Percentiles rank a stretch among this genome's conserved stretches.
Evolutionary conservation across 2,797 vertebrate genomes (phyloP).

Genomic region (Sebastes taczanowskii): DNA sequence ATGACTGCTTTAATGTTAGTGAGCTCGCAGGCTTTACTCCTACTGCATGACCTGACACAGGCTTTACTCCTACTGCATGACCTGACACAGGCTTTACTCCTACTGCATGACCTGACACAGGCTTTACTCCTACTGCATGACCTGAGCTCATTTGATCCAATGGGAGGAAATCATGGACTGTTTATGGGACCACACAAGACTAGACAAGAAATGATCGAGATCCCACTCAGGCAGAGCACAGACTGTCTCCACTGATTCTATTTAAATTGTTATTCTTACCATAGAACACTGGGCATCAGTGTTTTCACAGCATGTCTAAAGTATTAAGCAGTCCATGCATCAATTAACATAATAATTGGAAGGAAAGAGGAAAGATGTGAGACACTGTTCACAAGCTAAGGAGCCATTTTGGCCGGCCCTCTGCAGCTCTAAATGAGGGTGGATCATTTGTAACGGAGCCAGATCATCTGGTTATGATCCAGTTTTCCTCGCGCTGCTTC

Average conservation of each 20-base stretch:
- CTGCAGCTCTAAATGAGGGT: constrained; percentile 54
- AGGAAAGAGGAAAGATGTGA: constrained; percentile 41
- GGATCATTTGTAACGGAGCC: constrained; percentile 69
- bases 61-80: constrained; percentile 7
- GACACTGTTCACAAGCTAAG: constrained; percentile 50
- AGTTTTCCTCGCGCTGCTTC: constrained; percentile 63
- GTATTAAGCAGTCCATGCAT: constrained; percentile 60
- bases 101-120: no score
- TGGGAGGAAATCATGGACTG: neutral
- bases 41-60: neutral
- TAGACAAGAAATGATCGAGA: constrained; percentile 1
- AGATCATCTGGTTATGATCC: constrained; percentile 75
- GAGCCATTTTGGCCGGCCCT: constrained; percentile 58
- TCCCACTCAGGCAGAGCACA: neutral
- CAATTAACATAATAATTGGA: constrained; percentile 72
- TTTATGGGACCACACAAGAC: neutral
- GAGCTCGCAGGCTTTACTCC: constrained; percentile 5
- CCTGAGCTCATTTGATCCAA: neutral
- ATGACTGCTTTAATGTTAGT: neutral
- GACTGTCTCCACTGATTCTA: constrained; percentile 19
- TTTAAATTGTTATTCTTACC: constrained; percentile 59
- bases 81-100: constrained; percentile 3
- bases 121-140: constrained; percentile 10
- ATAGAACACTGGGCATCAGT: constrained; percentile 47
- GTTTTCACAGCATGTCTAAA: constrained; percentile 53